These are phyloP conservation scores for Ceratosolen fusciceps DNA, from an alignment of 1,140 invertebrate genomes.

Conservation along the genomic window DNA sequence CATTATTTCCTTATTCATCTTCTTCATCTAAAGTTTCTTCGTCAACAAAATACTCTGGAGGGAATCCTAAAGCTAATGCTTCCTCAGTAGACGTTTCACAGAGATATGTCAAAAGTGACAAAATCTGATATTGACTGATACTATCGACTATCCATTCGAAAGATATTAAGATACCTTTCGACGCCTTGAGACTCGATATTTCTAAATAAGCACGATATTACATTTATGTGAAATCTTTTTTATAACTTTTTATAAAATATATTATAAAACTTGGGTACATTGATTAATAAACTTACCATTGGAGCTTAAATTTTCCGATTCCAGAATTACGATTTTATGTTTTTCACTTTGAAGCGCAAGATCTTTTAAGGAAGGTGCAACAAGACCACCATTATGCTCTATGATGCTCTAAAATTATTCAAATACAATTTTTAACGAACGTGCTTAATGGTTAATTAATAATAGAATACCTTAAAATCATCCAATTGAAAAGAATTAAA, in stretches of 20 bases:
- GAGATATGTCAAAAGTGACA: constrained; percentile 55
- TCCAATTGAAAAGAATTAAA: constrained; percentile 45
- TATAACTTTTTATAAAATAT: background rate
- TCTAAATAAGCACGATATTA: constrained; percentile 25
- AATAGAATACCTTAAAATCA: constrained; percentile 51
- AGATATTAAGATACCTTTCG: constrained; percentile 7
- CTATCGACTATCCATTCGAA: constrained; percentile 61
- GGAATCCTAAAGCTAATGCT: constrained; percentile 48
- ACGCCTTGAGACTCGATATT: constrained; percentile 13
- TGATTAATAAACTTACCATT: constrained; percentile 38
- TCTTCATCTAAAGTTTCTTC: constrained; percentile 50
- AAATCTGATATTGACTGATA: constrained; percentile 59
- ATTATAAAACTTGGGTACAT: too few relatives aligned
- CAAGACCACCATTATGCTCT: constrained; percentile 13
- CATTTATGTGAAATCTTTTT: background rate
- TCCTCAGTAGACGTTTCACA: constrained; percentile 45
- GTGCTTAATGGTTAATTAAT: background rate
- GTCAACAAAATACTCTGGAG: constrained; percentile 50
- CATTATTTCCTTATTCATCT: background rate
- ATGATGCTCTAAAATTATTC: constrained; percentile 42
- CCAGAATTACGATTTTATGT: constrained; percentile 31
- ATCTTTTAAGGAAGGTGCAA: background rate
- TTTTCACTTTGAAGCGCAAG: constrained; percentile 25
- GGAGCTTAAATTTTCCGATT: constrained; percentile 26
- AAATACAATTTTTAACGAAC: background rate